Base-by-base conservation (phyloP, 2,888 invertebrate species). In the Bellardia pandia region DNA sequence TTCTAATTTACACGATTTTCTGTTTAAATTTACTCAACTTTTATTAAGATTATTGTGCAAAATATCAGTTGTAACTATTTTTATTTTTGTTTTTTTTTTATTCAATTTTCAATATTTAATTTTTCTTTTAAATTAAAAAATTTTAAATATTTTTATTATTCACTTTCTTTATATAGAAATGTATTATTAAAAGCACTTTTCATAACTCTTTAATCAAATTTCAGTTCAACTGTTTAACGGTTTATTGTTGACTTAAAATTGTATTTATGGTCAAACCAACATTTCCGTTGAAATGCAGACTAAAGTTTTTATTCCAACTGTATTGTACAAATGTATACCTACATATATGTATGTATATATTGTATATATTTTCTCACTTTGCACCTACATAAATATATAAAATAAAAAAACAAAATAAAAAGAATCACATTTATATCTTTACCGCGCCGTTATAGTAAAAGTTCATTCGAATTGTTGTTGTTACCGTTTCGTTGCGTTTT, bases 351-450 rank as follows among this genome's bases (percentile, higher is more conserved):
- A 45, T 45, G 13, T 9, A 13, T 45, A 45, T 45, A 45, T 37
- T 53, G 7, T 42, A 42, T 64, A 64, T 40, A 16, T 62, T 53
- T 78, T 66, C 30, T 40, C 40, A 69, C 48, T 58, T 69, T 78
- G 11, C 37, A 14, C 33, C 3, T 62, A n/a, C n/a, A n/a, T n/a
- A 14, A 33, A 8, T 6, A 30, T 58, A 30, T 58, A 37, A 16
- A 37, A 37, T 33, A 33, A 33, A 37, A 33, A 62, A 56, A 62
- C 16, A 8, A 14, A n/a, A n/a, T 9, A n/a, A 3, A 53, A 45
- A 37, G 11, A 56, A n/a, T 58, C n/a, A 60, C 23, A 37, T 37
- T 58, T 53, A 40, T 30, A 40, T 9, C 37, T 64, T 33, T 58
- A 14, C 9, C 51, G 51, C 62, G 2, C 51, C 13, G 30, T 68